These are phyloP conservation scores for Aphelenchoides avenae DNA, from an alignment of 1,140 invertebrate genomes.

Conservation along the genomic window DNA sequence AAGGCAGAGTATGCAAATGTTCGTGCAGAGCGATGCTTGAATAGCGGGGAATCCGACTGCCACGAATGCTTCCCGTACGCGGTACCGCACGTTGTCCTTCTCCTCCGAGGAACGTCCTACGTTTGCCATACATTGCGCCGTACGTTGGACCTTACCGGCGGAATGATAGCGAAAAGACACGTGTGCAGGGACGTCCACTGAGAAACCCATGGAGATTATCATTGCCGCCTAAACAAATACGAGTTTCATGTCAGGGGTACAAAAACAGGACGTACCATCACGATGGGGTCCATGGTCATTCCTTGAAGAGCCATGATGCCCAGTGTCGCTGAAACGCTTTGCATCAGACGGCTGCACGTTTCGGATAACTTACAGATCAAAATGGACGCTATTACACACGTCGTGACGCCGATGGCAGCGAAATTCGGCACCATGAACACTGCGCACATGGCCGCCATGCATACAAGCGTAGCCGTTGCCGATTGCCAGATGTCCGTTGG, in stretches of 20 bases:
- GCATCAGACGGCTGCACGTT: background rate
- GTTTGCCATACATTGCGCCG: background rate
- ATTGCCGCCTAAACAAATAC: too few species aligned
- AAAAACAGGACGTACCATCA: slow-evolving; percentile 40
- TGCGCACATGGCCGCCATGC: slow-evolving; percentile 60
- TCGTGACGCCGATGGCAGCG: slow-evolving; percentile 59
- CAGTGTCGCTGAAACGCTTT: slow-evolving; percentile 36
- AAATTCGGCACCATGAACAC: slow-evolving; percentile 61
- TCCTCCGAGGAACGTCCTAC: background rate
- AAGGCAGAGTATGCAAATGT: slow-evolving; percentile 66
- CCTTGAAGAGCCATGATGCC: slow-evolving; percentile 60
- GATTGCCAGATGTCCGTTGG: slow-evolving; percentile 61
- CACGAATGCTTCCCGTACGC: slow-evolving; percentile 10
- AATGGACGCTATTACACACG: slow-evolving; percentile 59
- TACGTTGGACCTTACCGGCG: slow-evolving; percentile 11
- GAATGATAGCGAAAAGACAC: slow-evolving; percentile 46
- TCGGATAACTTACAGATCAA: slow-evolving; percentile 50
- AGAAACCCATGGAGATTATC: slow-evolving; percentile 62
- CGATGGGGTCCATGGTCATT: slow-evolving; percentile 60
- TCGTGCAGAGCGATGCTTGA: slow-evolving; percentile 27
- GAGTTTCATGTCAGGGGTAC: slow-evolving; percentile 1
- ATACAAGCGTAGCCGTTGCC: slow-evolving; percentile 49
- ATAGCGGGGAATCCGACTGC: slow-evolving; percentile 26
- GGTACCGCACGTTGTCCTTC: background rate
- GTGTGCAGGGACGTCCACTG: slow-evolving; percentile 50